Evolutionary conservation across 1,140 invertebrate species (phyloP), one percentile per base, ranked within the genome.

Genomic region (Epicauta chinensis): DNA sequence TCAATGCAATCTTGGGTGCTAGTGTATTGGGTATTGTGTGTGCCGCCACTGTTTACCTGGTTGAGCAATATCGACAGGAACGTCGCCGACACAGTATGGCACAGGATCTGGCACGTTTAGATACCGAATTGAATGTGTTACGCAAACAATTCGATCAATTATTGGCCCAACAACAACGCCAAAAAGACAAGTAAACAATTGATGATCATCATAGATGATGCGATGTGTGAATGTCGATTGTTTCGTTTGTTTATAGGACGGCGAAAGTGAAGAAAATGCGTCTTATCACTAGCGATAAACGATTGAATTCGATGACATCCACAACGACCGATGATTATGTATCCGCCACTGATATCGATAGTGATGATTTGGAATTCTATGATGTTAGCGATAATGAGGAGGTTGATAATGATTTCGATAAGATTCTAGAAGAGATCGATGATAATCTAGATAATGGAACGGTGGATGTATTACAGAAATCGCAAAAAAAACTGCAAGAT

Each of bases 21-120:
- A 79, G 79, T 39, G 74, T 82, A 16, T 73, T 83, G 14, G 81
- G 81, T 14, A 67, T 83, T 2, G 72, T 83, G 31, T 76, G 80
- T 41, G 80, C 77, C 12, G 81, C 80, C 49, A 75, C 77, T 32
- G 71, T 82, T 42, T 78, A 80, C 55, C 73, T 84, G 38, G 78
- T 80, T 48, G 77, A 82, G 51, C 81, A 78, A 62, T 70, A 80
- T n/a, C 72, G 77, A 44, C 77, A 78, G 37, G 75, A 80, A 54
- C 75, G 77, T 58, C 62, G 77, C 43, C 71, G 78, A 56, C 68
- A 71, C 13, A 71, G 73, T 56, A 70, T 66, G 62, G 57, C 61
- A 15, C 65, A 71, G 55, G 77, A 81, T 63, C 68, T 81, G 10
- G 73, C 71, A 13, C 65, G 73, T 11, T 54, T 81, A 16, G 75